Percentiles rank a stretch among this genome's conserved stretches.
phyloP scores from a whole-genome alignment of 1,140 invertebrate genomes.

The Sarcophaga peregrina region DNA sequence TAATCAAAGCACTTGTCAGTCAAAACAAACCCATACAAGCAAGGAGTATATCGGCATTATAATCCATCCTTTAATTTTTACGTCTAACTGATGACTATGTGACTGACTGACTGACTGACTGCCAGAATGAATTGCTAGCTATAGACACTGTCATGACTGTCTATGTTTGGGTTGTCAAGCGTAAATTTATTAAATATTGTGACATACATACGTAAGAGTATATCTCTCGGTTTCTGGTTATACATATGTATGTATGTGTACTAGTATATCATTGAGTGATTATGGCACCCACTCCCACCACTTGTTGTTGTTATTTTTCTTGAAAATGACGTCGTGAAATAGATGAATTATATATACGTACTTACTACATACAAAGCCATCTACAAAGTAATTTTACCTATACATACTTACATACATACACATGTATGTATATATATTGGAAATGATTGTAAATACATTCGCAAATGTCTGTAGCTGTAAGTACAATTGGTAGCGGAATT shows the following conservation, averaged over 20 bases:
- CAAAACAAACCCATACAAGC: not conserved
- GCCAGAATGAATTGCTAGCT: not conserved
- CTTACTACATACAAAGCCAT: too few relatives aligned
- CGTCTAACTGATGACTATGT: not conserved
- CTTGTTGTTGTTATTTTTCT: not conserved
- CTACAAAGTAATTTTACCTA: too few relatives aligned
- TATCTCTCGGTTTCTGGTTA: not conserved
- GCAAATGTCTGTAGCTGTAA: too few relatives aligned
- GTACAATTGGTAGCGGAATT: too few relatives aligned
- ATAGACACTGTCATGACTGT: not conserved
- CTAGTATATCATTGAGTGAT: not conserved
- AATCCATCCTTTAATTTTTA: not conserved
- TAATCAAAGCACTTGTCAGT: slow-evolving; percentile 22
- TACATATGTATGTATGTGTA: not conserved
- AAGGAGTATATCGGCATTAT: slow-evolving; percentile 22
- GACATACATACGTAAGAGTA: not conserved
- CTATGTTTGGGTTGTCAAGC: slow-evolving; percentile 23
- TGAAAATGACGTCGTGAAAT: too few relatives aligned
- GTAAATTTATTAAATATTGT: slow-evolving; percentile 38
- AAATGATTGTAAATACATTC: too few relatives aligned
- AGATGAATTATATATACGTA: too few relatives aligned
- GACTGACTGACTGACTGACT: slow-evolving; percentile 15
- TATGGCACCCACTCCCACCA: not conserved
- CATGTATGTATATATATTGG: too few relatives aligned
- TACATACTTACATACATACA: too few relatives aligned